Percentiles rank a stretch among this genome's conserved stretches.
Conservation (phyloP, 2,888 invertebrate species). For the Cyclophora albipunctata region DNA sequence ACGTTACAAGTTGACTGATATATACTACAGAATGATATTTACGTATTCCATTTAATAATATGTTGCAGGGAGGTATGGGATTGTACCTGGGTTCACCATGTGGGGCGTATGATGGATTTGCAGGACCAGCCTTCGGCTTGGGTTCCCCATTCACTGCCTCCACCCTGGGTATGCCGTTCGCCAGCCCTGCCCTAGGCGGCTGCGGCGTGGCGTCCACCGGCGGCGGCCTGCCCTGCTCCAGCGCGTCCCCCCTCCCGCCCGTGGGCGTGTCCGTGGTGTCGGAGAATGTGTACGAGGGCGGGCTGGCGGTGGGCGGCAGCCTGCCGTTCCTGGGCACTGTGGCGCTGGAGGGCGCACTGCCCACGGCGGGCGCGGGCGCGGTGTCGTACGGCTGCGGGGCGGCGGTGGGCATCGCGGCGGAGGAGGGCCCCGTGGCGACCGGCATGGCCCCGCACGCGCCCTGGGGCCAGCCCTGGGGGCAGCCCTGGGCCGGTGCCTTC, state of each 20-base stretch:
- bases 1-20: no score
- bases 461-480: neutral
- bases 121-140: no score
- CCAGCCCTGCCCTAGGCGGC: neutral
- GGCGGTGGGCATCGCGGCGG: slow-evolving; percentile 18
- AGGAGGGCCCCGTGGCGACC: slow-evolving; percentile 10
- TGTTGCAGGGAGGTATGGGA: no score
- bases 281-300: slow-evolving; percentile 31
- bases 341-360: slow-evolving; percentile 30
- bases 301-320: slow-evolving; percentile 25
- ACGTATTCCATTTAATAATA: no score
- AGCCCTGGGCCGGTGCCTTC: slow-evolving; percentile 9
- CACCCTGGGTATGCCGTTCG: no score
- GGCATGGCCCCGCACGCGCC: neutral
- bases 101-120: no score
- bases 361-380: slow-evolving; percentile 29
- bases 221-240: slow-evolving; percentile 26
- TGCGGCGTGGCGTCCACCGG: slow-evolving; percentile 15
- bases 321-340: slow-evolving; percentile 31
- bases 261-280: slow-evolving; percentile 33
- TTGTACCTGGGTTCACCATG: no score
- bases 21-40: no score
- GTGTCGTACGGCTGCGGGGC: slow-evolving; percentile 34
- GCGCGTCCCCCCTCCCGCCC: slow-evolving; percentile 26
- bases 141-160: no score